Base-by-base conservation (phyloP, 1,140 invertebrate genomes). In the Tenebrio molitor region DNA sequence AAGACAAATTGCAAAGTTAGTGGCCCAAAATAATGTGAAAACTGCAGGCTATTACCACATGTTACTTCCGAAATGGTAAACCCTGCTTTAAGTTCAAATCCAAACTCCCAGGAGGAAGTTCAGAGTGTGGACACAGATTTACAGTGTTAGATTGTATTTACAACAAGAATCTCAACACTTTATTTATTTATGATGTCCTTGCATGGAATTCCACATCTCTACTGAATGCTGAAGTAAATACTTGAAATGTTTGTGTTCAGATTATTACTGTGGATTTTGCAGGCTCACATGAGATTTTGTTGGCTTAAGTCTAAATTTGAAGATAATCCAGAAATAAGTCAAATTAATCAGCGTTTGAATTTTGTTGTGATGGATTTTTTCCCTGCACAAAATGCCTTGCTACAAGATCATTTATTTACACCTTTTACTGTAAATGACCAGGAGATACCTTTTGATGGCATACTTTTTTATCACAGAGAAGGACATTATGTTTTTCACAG, bases 81-180 rank as follows among this genome's bases (percentile, higher is more conserved):
- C 83, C 85, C 53, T 78, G 90, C 4, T 86, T 85, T 74, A 82
- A 83, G 50, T 91, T 91, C 73, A 82, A 85, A 14, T 92, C 93
- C 0, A 77, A 82, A 2, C 82, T 98, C 66, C 95, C 96, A n/a
- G 94, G 94, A 69, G 93, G 94, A 8, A 73, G 74, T 34, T 74
- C 78, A 34, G 75, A 77, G 16, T 83, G 80, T 29, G 17, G 10
- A 50, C 19, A 50, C 17, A 73, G 81, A 41, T 84, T 84, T 66
- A 87, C 87, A n/a, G 88, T 96, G 44, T 77, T 97, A 2, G 95
- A 97, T 83, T 95, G 94, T 81, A 88, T 97, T 33, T 95, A 89
- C 83, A 83, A 87, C 76, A 87, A 89, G 73, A 73, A 84, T 0
- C 79, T 83, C 29, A 88, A 91, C 67, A 89, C 85, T 0, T 92